These are phyloP conservation scores for Blastomussa wellsi DNA, from an alignment of 92 coral and sea anemone genomes.

Conservation along the genomic window DNA sequence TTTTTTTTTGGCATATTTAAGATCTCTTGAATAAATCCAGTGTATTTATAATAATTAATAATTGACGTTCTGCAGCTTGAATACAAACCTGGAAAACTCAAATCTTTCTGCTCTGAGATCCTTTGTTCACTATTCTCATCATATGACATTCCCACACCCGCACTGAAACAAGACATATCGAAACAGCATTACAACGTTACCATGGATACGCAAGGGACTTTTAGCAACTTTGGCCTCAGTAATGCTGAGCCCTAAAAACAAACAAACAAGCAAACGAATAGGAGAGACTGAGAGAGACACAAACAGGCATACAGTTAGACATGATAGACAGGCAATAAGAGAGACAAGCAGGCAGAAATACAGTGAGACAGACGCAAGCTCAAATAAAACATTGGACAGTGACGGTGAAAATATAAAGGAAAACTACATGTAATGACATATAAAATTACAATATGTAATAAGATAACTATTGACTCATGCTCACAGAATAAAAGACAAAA, in stretches of 20 bases:
- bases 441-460: no score
- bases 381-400: no score
- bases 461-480: no score
- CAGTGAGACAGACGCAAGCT: no score
- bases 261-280: background rate
- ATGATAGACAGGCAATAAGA: background rate
- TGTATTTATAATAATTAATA: no score
- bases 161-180: background rate
- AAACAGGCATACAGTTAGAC: background rate
- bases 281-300: background rate
- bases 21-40: no score
- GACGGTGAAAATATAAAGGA: no score
- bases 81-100: conserved; percentile 13
- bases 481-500: no score
- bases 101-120: conserved; percentile 10
- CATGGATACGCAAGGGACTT: background rate
- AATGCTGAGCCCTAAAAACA: background rate
- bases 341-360: background rate
- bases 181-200: background rate
- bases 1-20: no score
- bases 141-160: background rate
- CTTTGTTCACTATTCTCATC: background rate
- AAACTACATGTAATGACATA: no score
- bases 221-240: background rate
- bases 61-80: background rate